phyloP scores from a whole-genome alignment of 2,888 invertebrate species.

The Orgyia antiqua region DNA sequence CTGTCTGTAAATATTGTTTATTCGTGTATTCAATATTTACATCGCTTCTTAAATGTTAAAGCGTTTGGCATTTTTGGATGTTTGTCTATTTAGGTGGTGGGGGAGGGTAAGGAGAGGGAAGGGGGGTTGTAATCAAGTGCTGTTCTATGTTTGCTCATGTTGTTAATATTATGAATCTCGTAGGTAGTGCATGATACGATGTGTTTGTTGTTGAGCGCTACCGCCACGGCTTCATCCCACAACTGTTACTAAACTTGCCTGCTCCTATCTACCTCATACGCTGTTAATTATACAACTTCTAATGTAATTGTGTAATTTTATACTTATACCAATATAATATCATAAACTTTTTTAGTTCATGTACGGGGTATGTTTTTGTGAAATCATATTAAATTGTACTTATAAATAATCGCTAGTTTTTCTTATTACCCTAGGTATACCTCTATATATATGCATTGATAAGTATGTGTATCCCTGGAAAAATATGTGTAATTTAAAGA shows the following conservation, averaged over 20 bases:
- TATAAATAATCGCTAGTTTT: constrained; percentile 71
- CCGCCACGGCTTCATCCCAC: constrained; percentile 52
- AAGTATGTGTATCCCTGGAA: too few species aligned
- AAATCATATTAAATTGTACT: constrained; percentile 76
- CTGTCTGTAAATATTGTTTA: constrained; percentile 40
- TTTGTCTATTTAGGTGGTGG: constrained; percentile 28
- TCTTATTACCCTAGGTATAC: constrained; percentile 28
- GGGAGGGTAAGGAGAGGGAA: too few species aligned
- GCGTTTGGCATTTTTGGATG: constrained; percentile 15
- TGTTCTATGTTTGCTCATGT: constrained; percentile 40
- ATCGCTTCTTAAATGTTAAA: constrained; percentile 19
- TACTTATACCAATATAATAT: constrained; percentile 69
- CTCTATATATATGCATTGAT: too few species aligned
- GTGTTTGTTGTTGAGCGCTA: constrained; percentile 33
- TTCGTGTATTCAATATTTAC: constrained; percentile 27
- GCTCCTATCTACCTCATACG: constrained; percentile 63
- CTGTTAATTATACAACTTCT: constrained; percentile 62
- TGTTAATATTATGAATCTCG: constrained; percentile 59
- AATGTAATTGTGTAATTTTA: constrained; percentile 67
- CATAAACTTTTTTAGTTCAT: constrained; percentile 67
- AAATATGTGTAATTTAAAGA: too few species aligned
- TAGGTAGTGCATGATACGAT: constrained; percentile 39
- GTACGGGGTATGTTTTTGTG: constrained; percentile 75
- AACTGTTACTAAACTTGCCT: constrained; percentile 26
- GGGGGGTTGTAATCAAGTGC: constrained; percentile 30